A percentile compares a stretch with the other conserved stretches of the same genome.
Conservation (phyloP, 2,113 vertebrate species). For the Pionites leucogaster region DNA sequence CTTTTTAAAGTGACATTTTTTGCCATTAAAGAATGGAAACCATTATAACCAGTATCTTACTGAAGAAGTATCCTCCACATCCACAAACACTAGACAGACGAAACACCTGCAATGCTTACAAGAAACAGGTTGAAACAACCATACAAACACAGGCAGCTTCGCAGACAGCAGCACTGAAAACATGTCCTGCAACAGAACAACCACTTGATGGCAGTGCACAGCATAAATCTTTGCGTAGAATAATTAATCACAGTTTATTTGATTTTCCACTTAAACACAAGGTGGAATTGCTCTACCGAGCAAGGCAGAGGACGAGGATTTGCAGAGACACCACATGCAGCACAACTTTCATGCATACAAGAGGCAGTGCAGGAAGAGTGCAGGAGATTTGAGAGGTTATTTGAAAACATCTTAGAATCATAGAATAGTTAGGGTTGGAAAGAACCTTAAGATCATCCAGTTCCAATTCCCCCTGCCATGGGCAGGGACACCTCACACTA, state of each 20-base stretch:
- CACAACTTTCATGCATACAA: background rate
- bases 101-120: background rate
- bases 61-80: background rate
- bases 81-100: background rate
- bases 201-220: slow-evolving; percentile 56
- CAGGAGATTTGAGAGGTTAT: background rate
- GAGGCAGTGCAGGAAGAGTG: background rate
- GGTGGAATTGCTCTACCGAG: background rate
- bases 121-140: background rate
- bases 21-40: background rate
- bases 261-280: background rate
- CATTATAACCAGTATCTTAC: background rate
- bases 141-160: background rate
- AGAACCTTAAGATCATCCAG: too few relatives aligned
- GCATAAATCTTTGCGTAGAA: background rate
- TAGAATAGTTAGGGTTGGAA: too few relatives aligned
- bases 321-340: background rate
- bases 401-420: background rate
- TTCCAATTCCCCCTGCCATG: too few relatives aligned
- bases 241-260: background rate
- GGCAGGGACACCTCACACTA: too few relatives aligned
- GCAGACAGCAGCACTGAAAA: background rate
- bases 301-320: accelerated
- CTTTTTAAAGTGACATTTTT: background rate
- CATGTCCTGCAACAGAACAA: background rate